Evolutionary conservation across 2,797 vertebrate species (phyloP), one percentile per base, ranked within the genome.

Genomic region (Bovichtus variegatus): DNA sequence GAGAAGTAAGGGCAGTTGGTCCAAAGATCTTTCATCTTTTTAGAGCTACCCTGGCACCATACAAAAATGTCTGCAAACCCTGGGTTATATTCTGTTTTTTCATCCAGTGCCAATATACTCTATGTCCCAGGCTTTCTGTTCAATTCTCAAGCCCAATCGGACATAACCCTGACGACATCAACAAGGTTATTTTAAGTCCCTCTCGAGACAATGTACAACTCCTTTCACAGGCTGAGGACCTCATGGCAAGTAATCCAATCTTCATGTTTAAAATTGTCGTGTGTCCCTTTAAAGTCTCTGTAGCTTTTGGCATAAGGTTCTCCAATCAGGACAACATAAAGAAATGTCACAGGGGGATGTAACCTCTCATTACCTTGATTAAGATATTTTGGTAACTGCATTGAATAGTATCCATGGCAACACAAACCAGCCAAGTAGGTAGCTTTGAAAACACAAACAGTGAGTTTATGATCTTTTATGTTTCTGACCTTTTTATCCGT

Each of bases 21-120:
- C 43, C 47, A 67, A 71, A 78, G 55, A 81, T 71, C 41, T n/a
- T n/a, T 41, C 47, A 57, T 71, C 44, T 77, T 81, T 74, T 83
- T 36, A 19, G 27, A 71, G 54, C 27, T 72, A 61, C 9, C 40
- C n/a, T 25, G 21, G 74, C 60, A 9, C 36, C 40, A 46, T 47
- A 60, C 60, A 60, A 43, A n/a, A 68, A 60, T 9, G 25, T 29
- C 54, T 46, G 21, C 12, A n/a, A 64, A 54, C 1, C 34, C 19
- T 7, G 34, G 31, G 34, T 34, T 31, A 34, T 34, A 34, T 34
- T 34, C 34, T 31, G 34, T 34, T 34, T 34, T 34, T 31, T 34
- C 10, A n/a, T 62, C 18, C 11, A 31, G 4, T 36, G 4, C 19
- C 2, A 8, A 3, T 29, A 1, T 41, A 50, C 34, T 27, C 25